Evolutionary conservation across 2,113 vertebrate species (phyloP), one percentile per base, ranked within the genome.

Genomic region (Syrmaticus mikado): DNA sequence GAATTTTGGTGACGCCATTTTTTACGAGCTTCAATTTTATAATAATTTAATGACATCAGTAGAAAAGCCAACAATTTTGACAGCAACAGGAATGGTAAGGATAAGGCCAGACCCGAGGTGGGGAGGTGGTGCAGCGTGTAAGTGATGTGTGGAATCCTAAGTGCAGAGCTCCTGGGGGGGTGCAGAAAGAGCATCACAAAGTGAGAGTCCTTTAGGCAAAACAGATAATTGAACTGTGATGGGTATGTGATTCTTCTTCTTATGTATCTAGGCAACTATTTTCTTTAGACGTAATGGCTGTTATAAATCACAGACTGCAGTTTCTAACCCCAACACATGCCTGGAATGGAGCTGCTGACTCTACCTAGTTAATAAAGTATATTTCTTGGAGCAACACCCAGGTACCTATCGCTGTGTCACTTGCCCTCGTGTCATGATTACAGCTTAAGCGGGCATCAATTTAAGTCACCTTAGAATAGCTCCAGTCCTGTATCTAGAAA

Each of bases 291-390:
- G 85, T 95, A 96, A 97, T 95, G 93, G 82, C 48, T 90, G 57
- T 48, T 27, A 93, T 95, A 95, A 97, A 97, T 96, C 94, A 96
- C 66, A 34, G 57, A 80, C 48, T 4, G 83, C 81, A n/a, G 52
- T 73, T 78, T 92, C 91, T 58, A 86, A 73, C 36, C 38, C 72
- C 53, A 66, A 13, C 34, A 36, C 27, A 16, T 10, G 48, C 17
- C 64, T 83, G 85, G 74, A 46, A 87, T 53, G 13, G 82, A 84
- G 92, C 73, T 68, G 90, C 34, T 70, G 74, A 1, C 60, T 81
- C 45, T 36, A 5, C 57, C 67, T 66, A 87, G 77, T 68, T 68
- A 6, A 66, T 30, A 60, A 83, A 76, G 58, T 25, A 4, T 27
- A 52, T 52, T 89, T 88, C 86, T 10, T 45, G 72, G 18, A 77